Percentiles rank a stretch among this genome's conserved stretches.
These are phyloP conservation scores for Paracanthobrama guichenoti DNA, from an alignment of 2,113 vertebrate genomes.

Conservation along the genomic window DNA sequence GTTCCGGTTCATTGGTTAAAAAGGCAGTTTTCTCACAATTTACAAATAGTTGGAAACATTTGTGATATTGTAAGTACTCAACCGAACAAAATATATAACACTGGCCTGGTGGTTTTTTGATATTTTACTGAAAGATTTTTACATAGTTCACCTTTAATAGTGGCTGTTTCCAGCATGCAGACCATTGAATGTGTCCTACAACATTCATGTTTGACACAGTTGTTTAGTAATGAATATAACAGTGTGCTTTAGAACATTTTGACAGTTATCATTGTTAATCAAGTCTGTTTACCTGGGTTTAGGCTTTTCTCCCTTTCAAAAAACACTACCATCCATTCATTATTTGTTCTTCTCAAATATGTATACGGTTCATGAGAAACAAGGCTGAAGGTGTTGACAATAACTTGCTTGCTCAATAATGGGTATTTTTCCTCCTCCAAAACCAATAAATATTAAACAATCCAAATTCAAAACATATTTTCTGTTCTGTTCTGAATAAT, in stretches of 20 bases:
- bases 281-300: neutral
- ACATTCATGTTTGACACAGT: neutral
- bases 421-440: conserved; percentile 63
- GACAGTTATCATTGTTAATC: neutral
- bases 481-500: conserved; percentile 65
- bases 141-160: too few relatives aligned
- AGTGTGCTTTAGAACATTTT: neutral
- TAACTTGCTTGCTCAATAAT: conserved; percentile 63
- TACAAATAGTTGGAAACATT: too few relatives aligned
- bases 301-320: neutral
- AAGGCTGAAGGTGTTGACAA: conserved; percentile 60
- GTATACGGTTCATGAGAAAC: conserved; percentile 59
- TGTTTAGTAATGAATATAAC: neutral
- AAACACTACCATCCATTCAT: conserved; percentile 53
- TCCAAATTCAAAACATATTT: conserved; percentile 61
- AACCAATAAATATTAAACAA: conserved; percentile 62
- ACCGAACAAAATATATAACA: too few relatives aligned
- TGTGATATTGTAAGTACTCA: too few relatives aligned
- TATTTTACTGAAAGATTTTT: too few relatives aligned
- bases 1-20: too few relatives aligned
- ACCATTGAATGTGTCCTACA: neutral
- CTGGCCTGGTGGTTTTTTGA: too few relatives aligned
- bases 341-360: conserved; percentile 60
- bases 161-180: neutral
- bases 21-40: too few relatives aligned